Evolutionary conservation across 2,113 vertebrate genomes (phyloP).

Genomic region (Paramisgurnus dabryanus): DNA sequence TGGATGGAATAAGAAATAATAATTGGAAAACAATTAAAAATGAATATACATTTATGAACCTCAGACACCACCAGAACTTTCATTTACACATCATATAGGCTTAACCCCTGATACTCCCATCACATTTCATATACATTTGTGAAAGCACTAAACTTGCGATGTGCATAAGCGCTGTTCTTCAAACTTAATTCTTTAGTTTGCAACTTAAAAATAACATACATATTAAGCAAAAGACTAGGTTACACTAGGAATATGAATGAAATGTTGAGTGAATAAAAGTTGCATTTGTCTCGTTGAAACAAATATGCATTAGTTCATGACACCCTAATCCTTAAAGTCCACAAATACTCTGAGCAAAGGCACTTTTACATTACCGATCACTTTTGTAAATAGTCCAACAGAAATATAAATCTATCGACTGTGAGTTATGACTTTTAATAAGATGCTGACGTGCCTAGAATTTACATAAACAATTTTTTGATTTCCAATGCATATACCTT

Average conservation of each 20-base stretch:
- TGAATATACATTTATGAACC: not conserved
- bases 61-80: too few relatives aligned
- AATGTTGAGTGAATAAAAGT: not conserved
- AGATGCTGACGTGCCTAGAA: not conserved
- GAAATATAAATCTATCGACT: not conserved
- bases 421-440: too few relatives aligned
- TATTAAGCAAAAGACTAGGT: not conserved
- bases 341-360: not conserved
- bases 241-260: not conserved
- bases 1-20: conserved; percentile 1
- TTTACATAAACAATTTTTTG: not conserved
- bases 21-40: not conserved
- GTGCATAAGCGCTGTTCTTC: not conserved
- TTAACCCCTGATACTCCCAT: not conserved
- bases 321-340: too few relatives aligned
- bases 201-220: not conserved
- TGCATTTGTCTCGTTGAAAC: not conserved
- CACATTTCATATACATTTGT: conserved; percentile 1
- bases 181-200: not conserved
- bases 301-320: not conserved
- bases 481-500: conserved; percentile 18
- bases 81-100: not conserved
- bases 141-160: not conserved
- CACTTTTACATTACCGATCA: not conserved
- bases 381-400: not conserved